These are phyloP conservation scores for Agapornis canus DNA, from an alignment of 2,797 vertebrate species.

Conservation along the genomic window DNA sequence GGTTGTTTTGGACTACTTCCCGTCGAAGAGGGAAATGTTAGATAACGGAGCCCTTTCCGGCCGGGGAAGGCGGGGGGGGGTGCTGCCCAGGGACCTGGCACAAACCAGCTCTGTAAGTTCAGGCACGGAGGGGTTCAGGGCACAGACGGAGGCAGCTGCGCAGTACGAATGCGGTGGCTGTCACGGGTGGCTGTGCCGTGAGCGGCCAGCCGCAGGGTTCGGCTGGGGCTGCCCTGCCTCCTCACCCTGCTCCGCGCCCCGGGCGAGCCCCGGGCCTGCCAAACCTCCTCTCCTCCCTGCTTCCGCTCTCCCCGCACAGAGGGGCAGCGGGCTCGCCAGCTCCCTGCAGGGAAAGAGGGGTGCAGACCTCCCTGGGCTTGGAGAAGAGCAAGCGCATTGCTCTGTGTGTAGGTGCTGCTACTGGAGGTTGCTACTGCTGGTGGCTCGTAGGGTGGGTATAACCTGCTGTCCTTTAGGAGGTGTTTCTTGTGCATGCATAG, in stretches of 20 bases:
- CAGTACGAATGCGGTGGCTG: neutral
- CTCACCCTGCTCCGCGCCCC: no score
- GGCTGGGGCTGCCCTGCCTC: neutral
- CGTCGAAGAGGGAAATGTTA: neutral
- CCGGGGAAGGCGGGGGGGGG: neutral
- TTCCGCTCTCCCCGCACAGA: rapidly evolving
- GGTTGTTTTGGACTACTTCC: neutral
- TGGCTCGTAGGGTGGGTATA: neutral
- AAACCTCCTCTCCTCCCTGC: neutral
- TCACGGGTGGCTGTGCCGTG: rapidly evolving
- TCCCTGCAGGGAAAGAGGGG: rapidly evolving
- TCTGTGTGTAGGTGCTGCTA: rapidly evolving
- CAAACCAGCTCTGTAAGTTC: neutral
- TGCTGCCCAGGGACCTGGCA: rapidly evolving
- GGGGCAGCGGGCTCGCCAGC: rapidly evolving
- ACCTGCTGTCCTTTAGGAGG: rapidly evolving
- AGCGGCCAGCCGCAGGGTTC: neutral
- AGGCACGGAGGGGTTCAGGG: neutral
- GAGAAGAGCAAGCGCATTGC: rapidly evolving
- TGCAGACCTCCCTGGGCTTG: rapidly evolving
- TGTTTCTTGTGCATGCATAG: rapidly evolving
- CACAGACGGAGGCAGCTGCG: rapidly evolving
- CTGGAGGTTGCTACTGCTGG: neutral
- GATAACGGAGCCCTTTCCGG: neutral
- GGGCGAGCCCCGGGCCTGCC: rapidly evolving